phyloP scores from a whole-genome alignment of 2,888 invertebrate species.

The Atrina japonica region DNA sequence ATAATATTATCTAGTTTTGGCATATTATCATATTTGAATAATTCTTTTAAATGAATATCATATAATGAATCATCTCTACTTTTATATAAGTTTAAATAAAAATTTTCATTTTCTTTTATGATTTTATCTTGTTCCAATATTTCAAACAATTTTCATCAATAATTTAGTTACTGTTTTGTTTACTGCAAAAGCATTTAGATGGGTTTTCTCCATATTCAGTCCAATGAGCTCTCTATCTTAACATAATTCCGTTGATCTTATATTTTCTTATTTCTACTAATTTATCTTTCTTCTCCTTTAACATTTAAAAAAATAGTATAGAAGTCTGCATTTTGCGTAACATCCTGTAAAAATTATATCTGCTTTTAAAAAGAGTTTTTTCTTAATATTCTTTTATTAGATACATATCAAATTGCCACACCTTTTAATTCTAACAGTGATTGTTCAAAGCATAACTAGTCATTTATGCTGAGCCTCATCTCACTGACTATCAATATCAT shows the following conservation, averaged over 20 bases:
- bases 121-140: not conserved
- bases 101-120: not conserved
- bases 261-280: not conserved
- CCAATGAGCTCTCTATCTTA: conserved; percentile 9
- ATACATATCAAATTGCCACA: conserved; percentile 1
- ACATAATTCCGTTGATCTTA: conserved; percentile 11
- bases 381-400: conserved; percentile 6
- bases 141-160: not conserved
- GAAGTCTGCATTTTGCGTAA: no score
- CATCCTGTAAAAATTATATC: not conserved
- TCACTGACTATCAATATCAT: no score
- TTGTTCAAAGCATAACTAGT: conserved; percentile 10
- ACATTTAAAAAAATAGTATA: no score
- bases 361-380: not conserved
- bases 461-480: no score
- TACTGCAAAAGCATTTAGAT: conserved; percentile 11
- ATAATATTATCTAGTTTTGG: not conserved
- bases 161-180: conserved; percentile 9
- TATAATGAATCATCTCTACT: not conserved
- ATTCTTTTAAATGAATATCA: not conserved
- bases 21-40: not conserved
- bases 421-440: conserved; percentile 3
- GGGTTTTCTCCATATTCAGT: conserved; percentile 21
- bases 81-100: not conserved
- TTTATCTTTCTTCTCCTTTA: no score